Base-by-base conservation (phyloP, 2,888 invertebrate genomes). In the Uloborus plumipes region DNA sequence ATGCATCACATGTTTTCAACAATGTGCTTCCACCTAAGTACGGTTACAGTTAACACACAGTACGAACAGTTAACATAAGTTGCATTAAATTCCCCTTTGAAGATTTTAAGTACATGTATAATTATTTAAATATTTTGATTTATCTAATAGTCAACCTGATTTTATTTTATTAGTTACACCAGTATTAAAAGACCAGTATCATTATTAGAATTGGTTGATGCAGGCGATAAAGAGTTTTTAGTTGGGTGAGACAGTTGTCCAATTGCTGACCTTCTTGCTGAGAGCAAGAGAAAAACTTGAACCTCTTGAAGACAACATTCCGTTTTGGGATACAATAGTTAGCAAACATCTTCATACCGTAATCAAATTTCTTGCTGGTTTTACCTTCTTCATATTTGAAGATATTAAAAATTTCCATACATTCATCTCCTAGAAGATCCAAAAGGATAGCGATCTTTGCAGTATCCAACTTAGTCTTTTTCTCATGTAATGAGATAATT, bases 181-280 rank as follows among this genome's bases (percentile, higher is more conserved):
- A n/a, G n/a, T n/a, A n/a, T n/a, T n/a, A n/a, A n/a, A n/a, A n/a
- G n/a, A n/a, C n/a, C n/a, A n/a, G n/a, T n/a, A n/a, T n/a, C n/a
- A n/a, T n/a, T n/a, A n/a, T n/a, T n/a, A n/a, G n/a, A n/a, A n/a
- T n/a, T n/a, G n/a, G n/a, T n/a, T n/a, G n/a, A n/a, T n/a, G n/a
- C n/a, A n/a, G n/a, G n/a, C n/a, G n/a, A n/a, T n/a, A n/a, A n/a
- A 72, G 22, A 2, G 62, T 73, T n/a, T 64, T 73, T 6, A 73
- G 18, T 20, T 64, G 0, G 2, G 73, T 51, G 3, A 73, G 1
- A 20, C 64, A 73, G 16, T 9, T 7, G 49, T 73, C 53, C 7
- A 64, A 13, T 9, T 11, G 15, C 20, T 73, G 64, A 1, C 73
- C 73, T 2, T 73, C 62, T 73, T 51, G 2, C 26, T 73, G 62